Percentiles rank a stretch among this genome's conserved stretches.
These are phyloP conservation scores for Epistrophe grossulariae DNA, from an alignment of 2,888 invertebrate species.

Conservation along the genomic window DNA sequence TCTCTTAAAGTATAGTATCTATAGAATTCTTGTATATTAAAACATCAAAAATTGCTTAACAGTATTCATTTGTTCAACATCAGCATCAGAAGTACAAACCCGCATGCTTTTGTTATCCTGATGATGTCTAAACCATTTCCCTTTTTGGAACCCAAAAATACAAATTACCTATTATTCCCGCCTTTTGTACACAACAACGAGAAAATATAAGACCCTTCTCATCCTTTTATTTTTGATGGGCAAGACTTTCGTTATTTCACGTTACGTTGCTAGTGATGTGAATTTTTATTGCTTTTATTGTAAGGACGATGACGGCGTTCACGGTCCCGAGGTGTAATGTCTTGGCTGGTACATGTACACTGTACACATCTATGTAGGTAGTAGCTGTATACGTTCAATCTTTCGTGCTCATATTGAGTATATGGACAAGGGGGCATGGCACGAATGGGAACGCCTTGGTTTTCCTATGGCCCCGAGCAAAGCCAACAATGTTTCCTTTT, in stretches of 20 bases:
- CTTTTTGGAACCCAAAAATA: constrained; percentile 32
- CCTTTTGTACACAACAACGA: not conserved
- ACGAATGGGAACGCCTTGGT: constrained; percentile 30
- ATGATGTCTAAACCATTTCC: constrained; percentile 3
- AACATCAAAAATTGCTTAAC: constrained; percentile 50
- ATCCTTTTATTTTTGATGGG: constrained; percentile 12
- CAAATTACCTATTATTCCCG: constrained; percentile 27
- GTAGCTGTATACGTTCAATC: constrained; percentile 15
- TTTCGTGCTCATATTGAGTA: constrained; percentile 31
- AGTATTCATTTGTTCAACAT: constrained; percentile 9
- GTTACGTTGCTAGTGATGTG: constrained; percentile 20
- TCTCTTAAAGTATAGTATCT: not conserved
- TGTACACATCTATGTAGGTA: not conserved
- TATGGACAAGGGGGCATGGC: constrained; percentile 1
- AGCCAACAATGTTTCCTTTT: constrained; percentile 54
- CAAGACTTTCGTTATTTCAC: constrained; percentile 29
- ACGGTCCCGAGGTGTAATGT: constrained; percentile 39
- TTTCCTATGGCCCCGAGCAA: constrained; percentile 21
- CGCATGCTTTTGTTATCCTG: not conserved
- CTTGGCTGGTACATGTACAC: constrained; percentile 21
- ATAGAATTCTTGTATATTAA: constrained; percentile 25
- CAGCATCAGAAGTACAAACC: not conserved
- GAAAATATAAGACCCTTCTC: not conserved
- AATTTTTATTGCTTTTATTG: constrained; percentile 56
- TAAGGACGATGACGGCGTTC: constrained; percentile 38